A percentile compares a stretch with the other conserved stretches of the same genome.
phyloP scores from a whole-genome alignment of 2,888 invertebrate species.

The Drosophila kuntzei region DNA sequence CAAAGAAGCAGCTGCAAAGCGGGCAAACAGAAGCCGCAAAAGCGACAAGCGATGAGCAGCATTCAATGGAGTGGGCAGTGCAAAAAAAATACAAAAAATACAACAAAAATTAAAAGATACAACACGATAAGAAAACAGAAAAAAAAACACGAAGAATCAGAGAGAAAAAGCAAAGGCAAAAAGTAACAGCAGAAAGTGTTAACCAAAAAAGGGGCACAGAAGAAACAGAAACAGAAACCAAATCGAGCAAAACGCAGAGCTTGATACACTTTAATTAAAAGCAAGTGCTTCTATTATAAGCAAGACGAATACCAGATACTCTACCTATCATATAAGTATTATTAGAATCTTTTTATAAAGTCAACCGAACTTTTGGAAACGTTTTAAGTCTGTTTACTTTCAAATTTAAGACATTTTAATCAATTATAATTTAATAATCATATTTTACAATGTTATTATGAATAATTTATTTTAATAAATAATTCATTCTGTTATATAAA shows the following conservation, averaged over 20 bases:
- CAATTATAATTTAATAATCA: no score
- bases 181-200: conserved; percentile 54
- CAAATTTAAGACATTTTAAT: no score
- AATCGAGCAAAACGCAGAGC: conserved; percentile 33
- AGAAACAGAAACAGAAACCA: conserved; percentile 24
- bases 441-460: no score
- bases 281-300: not conserved
- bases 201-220: conserved; percentile 44
- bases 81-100: conserved; percentile 1
- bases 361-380: no score
- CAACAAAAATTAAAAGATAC: conserved; percentile 1
- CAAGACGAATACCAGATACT: not conserved
- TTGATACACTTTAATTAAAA: conserved; percentile 58
- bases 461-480: no score
- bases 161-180: conserved; percentile 10
- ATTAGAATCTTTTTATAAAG: no score
- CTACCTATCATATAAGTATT: not conserved
- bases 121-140: conserved; percentile 2
- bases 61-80: conserved; percentile 51
- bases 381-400: no score
- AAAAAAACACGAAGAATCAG: not conserved
- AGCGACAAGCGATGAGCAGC: conserved; percentile 67
- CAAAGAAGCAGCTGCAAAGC: conserved; percentile 63
- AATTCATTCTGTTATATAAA: no score
- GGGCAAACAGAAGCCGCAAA: conserved; percentile 78